phyloP scores from a whole-genome alignment of 2,113 vertebrate species.

The Antechinus flavipes region DNA sequence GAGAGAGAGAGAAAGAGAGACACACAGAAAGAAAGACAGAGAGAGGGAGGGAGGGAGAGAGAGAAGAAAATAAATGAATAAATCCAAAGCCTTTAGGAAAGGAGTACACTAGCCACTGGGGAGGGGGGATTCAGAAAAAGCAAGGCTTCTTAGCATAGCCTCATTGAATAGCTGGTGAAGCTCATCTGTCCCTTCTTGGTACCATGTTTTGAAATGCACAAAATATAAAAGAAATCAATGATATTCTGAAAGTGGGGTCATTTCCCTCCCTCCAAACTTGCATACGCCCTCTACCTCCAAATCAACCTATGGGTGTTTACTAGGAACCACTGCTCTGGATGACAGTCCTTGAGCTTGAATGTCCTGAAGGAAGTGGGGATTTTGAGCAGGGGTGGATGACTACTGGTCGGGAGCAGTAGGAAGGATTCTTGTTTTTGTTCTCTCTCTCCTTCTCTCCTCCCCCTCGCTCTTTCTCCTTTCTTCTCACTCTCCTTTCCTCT shows the following conservation, averaged over 20 bases:
- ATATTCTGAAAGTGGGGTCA: not conserved
- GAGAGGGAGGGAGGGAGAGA: too few relatives aligned
- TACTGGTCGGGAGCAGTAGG: not conserved
- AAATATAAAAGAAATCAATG: not conserved
- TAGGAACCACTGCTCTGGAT: not conserved
- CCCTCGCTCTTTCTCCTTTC: too few relatives aligned
- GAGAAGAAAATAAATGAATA: too few relatives aligned
- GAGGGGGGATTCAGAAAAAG: not conserved
- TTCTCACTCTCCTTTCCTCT: too few relatives aligned
- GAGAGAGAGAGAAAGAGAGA: too few relatives aligned
- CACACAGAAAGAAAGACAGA: too few relatives aligned
- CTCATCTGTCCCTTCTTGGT: not conserved
- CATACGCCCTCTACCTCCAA: not conserved
- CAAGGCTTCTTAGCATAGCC: not conserved
- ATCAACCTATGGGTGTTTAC: not conserved
- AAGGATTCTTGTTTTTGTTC: not conserved
- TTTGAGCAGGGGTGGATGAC: not conserved
- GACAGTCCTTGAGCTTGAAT: not conserved
- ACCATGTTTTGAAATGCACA: not conserved
- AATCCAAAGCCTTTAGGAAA: not conserved
- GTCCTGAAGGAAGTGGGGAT: not conserved
- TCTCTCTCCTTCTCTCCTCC: too few relatives aligned
- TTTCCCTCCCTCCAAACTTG: not conserved
- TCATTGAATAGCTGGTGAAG: not conserved
- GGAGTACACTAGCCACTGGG: not conserved